Base-by-base conservation (phyloP, 92 coral and sea anemone genomes). In the Phenganax marumi region DNA sequence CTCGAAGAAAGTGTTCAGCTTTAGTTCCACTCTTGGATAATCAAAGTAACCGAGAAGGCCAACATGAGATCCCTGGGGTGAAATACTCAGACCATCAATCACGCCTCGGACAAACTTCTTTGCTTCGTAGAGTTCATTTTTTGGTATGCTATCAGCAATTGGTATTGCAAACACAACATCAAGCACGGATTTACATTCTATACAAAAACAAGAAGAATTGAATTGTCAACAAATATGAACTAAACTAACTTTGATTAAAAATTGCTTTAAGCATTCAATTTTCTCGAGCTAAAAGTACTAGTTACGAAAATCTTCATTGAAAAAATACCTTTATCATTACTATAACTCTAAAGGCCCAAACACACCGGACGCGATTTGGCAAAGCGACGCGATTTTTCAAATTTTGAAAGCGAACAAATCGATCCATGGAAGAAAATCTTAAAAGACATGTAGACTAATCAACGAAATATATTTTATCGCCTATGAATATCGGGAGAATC, bases 151-250 rank as follows among this genome's bases (percentile, higher is more conserved):
- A 65, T 93, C 91, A 48, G 98, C 88, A 66, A 95, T 89, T 7
- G 98, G 98, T 10, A 95, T 75, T 14, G 93, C 97, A 64, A 95
- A 95, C 12, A 90, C 98, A 14, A 95, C 83, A 88, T 95, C 98
- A 56, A 91, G 86, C 18, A 95, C 89, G 10, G 89, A 70, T 47
- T 68, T 73, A 79, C 98, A 95, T 19, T 85, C 98, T 95, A 65
- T 12, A 64, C 3, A 12, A 72, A 46, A 21, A 46, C 12, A n/a
- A 10, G 43, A 12, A 14, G 77, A 46, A 39, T 72, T 17, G 55
- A 65, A 17, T 12, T 17, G 25, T 65, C 10, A 14, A 65, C 3
- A 23, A 14, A 6, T 54, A 10, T 19, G 3, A 2, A 77, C 0
- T 3, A 60, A 24, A 55, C 23, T 13, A 17, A 24, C n/a, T 0